phyloP scores from a whole-genome alignment of 2,888 invertebrate species.

The Folsomia manolachei region DNA sequence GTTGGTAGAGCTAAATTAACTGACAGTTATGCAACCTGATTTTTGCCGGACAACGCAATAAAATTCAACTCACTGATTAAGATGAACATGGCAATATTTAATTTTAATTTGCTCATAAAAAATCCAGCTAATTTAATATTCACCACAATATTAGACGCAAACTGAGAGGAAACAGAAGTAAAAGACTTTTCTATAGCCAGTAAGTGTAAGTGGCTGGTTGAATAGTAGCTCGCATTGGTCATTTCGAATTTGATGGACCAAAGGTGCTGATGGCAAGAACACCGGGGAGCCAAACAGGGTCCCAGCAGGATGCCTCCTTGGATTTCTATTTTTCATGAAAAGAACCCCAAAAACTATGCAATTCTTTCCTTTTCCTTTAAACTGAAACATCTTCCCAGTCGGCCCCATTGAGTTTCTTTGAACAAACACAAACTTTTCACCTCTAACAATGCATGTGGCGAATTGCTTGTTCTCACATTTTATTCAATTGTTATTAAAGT shows the following conservation, averaged over 20 bases:
- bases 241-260: conserved; percentile 46
- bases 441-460: too few species aligned
- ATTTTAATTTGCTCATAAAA: neutral
- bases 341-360: conserved; percentile 8
- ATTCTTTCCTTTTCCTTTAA: neutral
- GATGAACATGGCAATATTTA: too few species aligned
- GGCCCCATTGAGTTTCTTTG: neutral
- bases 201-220: conserved; percentile 15
- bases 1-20: too few species aligned
- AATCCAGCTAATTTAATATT: neutral
- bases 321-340: conserved; percentile 50
- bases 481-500: too few species aligned
- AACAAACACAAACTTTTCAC: neutral
- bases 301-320: conserved; percentile 44
- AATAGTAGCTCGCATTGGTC: conserved; percentile 38
- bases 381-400: neutral
- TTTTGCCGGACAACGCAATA: too few species aligned
- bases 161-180: neutral
- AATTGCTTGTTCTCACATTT: too few species aligned
- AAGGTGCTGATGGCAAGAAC: conserved; percentile 48
- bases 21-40: too few species aligned
- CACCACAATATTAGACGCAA: too few species aligned
- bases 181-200: neutral
- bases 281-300: conserved; percentile 49
- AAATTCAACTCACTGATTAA: too few species aligned